These are phyloP conservation scores for Drosophila simulans DNA, from an alignment of 1,140 invertebrate species.

Conservation along the genomic window DNA sequence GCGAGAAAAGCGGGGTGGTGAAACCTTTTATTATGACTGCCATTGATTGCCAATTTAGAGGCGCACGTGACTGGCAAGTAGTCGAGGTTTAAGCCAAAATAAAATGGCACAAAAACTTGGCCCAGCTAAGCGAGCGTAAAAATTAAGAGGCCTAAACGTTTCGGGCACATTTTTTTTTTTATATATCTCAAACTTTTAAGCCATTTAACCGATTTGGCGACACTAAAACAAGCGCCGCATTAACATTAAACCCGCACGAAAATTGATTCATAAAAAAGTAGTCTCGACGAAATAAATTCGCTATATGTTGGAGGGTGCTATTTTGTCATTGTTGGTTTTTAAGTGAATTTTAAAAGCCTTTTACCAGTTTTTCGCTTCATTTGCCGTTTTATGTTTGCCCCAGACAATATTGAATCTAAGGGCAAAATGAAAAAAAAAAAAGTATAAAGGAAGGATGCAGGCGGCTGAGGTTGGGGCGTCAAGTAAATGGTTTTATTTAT, in stretches of 20 bases:
- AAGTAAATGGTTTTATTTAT: conserved; percentile 82
- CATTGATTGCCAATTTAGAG: conserved; percentile 60
- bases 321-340: conserved; percentile 74
- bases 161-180: conserved; percentile 4
- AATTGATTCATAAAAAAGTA: conserved; percentile 76
- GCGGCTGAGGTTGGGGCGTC: conserved; percentile 6
- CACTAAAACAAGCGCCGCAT: conserved; percentile 66
- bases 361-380: conserved; percentile 80
- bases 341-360: conserved; percentile 82
- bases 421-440: background rate
- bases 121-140: conserved; percentile 49
- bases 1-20: background rate
- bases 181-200: conserved; percentile 77
- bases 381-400: conserved; percentile 69
- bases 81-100: conserved; percentile 8
- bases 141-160: conserved; percentile 35
- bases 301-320: conserved; percentile 22
- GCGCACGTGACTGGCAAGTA: conserved; percentile 58
- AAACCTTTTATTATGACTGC: conserved; percentile 51
- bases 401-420: conserved; percentile 35
- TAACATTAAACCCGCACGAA: conserved; percentile 40
- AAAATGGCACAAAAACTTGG: conserved; percentile 16
- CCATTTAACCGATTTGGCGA: conserved; percentile 76
- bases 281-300: conserved; percentile 53
- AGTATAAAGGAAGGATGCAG: conserved; percentile 16